These are phyloP conservation scores for Paratrypauchen microcephalus DNA, from an alignment of 2,797 vertebrate species.

Conservation along the genomic window DNA sequence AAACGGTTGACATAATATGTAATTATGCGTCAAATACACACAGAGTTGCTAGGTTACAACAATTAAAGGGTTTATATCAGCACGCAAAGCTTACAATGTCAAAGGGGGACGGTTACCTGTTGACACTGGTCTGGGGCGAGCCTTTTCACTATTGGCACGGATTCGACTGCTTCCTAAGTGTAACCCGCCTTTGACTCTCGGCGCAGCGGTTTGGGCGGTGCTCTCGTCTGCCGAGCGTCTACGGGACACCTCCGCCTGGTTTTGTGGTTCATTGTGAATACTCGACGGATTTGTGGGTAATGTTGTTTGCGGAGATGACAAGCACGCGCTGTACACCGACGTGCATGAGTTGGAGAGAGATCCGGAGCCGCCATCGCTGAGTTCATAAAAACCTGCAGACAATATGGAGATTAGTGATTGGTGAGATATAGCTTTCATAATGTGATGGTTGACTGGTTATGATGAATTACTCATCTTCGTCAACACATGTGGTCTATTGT, in stretches of 20 bases:
- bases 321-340: constrained; percentile 90
- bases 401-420: constrained; percentile 9
- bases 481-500: constrained; percentile 6
- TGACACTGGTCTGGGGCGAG: constrained; percentile 87
- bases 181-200: constrained; percentile 68
- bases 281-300: constrained; percentile 66
- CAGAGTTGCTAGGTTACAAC: constrained; percentile 22
- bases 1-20: constrained; percentile 12
- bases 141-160: constrained; percentile 63
- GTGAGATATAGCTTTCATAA: constrained; percentile 4
- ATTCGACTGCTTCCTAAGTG: constrained; percentile 73
- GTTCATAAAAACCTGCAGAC: constrained; percentile 90
- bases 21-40: constrained; percentile 26
- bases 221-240: constrained; percentile 88
- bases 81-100: constrained; percentile 8
- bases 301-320: constrained; percentile 82
- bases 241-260: constrained; percentile 70
- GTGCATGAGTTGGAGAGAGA: constrained; percentile 94
- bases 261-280: constrained; percentile 35
- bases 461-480: background rate
- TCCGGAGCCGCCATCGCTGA: constrained; percentile 91
- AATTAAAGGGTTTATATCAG: constrained; percentile 12
- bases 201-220: constrained; percentile 69
- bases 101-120: constrained; percentile 80
- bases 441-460: constrained; percentile 1